phyloP scores from a whole-genome alignment of 2,113 vertebrate species.

The Gavia stellata region DNA sequence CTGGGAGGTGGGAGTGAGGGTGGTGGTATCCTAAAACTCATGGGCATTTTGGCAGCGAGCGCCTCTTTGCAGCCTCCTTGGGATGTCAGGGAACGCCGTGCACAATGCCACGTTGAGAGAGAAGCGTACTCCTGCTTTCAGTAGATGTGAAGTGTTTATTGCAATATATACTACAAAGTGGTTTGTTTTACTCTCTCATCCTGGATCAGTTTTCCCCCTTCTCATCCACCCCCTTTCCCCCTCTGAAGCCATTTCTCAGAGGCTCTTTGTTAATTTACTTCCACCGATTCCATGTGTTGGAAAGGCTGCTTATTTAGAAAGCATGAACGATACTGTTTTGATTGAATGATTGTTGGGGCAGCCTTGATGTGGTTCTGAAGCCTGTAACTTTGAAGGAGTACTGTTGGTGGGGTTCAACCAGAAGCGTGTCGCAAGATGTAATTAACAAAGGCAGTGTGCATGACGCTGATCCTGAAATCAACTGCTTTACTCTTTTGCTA shows the following conservation, averaged over 20 bases:
- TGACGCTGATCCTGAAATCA: neutral
- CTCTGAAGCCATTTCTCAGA: neutral
- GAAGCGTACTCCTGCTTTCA: neutral
- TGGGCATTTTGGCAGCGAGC: accelerated
- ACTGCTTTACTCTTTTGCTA: neutral
- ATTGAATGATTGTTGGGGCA: neutral
- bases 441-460: neutral
- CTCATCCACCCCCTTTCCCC: neutral
- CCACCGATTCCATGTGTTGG: neutral
- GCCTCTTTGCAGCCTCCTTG: neutral
- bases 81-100: accelerated
- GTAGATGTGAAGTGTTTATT: neutral
- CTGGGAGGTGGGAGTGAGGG: too few species aligned
- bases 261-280: neutral
- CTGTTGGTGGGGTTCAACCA: neutral
- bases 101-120: neutral
- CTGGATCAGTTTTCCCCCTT: neutral
- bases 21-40: neutral
- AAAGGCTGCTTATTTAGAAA: neutral
- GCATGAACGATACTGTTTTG: neutral
- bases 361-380: neutral
- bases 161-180: neutral
- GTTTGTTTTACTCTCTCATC: neutral
- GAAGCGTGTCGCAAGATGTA: neutral
- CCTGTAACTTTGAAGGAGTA: neutral